Percentiles rank a stretch among this genome's conserved stretches.
Conservation (phyloP, 1,140 invertebrate genomes). For the Euura saliciscinereae region DNA sequence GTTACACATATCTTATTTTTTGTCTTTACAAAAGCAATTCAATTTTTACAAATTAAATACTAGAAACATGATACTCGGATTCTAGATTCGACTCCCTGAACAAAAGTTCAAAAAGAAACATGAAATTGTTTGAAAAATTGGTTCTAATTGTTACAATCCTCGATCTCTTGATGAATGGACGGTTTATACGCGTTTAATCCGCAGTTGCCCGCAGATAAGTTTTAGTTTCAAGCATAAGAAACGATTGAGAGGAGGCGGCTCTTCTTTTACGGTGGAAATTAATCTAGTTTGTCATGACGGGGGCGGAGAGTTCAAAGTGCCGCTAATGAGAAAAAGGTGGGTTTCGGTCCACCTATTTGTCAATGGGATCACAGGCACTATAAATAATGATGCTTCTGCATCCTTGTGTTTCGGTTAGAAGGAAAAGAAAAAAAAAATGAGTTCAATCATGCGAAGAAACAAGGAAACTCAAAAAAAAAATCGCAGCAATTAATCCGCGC, state of each 20-base stretch:
- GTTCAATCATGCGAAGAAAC: too few relatives aligned
- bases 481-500: too few relatives aligned
- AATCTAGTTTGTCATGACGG: conserved; percentile 63
- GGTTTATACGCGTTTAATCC: too few relatives aligned
- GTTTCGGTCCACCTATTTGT: conserved; percentile 56
- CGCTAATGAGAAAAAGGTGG: conserved; percentile 60
- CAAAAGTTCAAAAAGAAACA: too few relatives aligned
- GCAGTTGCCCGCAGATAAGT: background rate
- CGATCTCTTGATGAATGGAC: too few relatives aligned
- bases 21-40: background rate
- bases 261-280: conserved; percentile 54
- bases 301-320: conserved; percentile 60
- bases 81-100: too few relatives aligned
- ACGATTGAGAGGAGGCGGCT: conserved; percentile 49
- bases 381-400: conserved; percentile 44
- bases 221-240: conserved; percentile 38
- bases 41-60: background rate
- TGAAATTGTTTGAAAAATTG: too few relatives aligned
- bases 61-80: too few relatives aligned
- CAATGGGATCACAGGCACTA: conserved; percentile 51
- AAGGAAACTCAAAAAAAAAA: too few relatives aligned
- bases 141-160: too few relatives aligned
- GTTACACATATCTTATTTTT: conserved; percentile 11
- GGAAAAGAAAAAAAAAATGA: background rate
- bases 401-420: background rate